These are phyloP conservation scores for Ophion ventricosus DNA, from an alignment of 2,888 invertebrate genomes.

Conservation along the genomic window DNA sequence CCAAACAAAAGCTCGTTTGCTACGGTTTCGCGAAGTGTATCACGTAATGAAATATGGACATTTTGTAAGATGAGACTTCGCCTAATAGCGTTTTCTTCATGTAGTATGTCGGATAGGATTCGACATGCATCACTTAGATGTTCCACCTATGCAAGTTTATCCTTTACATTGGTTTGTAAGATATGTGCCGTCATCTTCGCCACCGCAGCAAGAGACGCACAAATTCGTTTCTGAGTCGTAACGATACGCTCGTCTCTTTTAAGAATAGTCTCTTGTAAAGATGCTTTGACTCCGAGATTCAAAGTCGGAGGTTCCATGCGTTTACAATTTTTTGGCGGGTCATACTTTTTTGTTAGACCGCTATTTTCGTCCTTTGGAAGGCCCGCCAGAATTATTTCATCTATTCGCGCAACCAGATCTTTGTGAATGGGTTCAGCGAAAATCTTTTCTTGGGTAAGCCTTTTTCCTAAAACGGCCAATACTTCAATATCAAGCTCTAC, in stretches of 20 bases:
- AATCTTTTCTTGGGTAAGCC: not conserved
- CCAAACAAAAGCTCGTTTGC: conserved; percentile 12
- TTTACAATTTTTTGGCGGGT: not conserved
- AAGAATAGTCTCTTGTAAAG: not conserved
- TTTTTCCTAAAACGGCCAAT: not conserved
- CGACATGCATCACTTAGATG: conserved; percentile 8
- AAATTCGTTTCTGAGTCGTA: not conserved
- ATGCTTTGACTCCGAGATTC: not conserved
- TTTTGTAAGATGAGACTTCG: conserved; percentile 20
- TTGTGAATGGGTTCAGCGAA: too few relatives aligned
- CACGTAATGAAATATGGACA: not conserved
- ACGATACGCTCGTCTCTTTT: not conserved
- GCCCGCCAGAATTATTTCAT: too few relatives aligned
- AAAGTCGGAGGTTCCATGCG: not conserved
- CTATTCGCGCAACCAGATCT: too few relatives aligned
- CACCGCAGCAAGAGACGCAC: not conserved
- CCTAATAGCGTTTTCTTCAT: not conserved
- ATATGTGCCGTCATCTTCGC: not conserved
- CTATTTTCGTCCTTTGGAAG: too few relatives aligned
- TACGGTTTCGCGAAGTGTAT: not conserved
- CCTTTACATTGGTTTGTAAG: not conserved
- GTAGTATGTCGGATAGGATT: not conserved
- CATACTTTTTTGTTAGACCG: not conserved
- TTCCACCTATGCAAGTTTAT: not conserved
- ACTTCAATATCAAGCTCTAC: not conserved